Percentiles rank a stretch among this genome's conserved stretches.
phyloP scores from a whole-genome alignment of 2,888 invertebrate genomes.

The Nematopogon swammerdamellus region DNA sequence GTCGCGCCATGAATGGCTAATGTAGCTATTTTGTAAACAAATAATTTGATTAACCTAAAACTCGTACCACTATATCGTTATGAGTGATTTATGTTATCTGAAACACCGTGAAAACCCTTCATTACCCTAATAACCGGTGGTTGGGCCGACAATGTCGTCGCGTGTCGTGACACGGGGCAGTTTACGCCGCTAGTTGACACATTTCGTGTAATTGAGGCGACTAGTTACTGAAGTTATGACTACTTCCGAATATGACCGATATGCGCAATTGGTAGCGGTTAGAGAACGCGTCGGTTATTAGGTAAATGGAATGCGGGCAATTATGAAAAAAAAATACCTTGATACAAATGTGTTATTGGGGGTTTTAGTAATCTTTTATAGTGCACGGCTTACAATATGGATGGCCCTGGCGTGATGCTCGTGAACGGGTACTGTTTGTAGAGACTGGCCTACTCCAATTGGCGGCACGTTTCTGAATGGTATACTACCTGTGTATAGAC shows the following conservation, averaged over 20 bases:
- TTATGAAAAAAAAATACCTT: too few species aligned
- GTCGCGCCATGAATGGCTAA: too few species aligned
- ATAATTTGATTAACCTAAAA: too few species aligned
- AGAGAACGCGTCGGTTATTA: conserved; percentile 20
- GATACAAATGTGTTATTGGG: too few species aligned
- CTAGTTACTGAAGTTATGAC: conserved; percentile 8
- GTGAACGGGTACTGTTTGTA: too few species aligned
- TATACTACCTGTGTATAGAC: conserved; percentile 9
- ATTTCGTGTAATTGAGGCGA: conserved; percentile 29
- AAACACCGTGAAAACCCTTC: background rate
- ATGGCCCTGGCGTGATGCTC: too few species aligned
- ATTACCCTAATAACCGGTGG: background rate
- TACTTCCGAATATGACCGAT: conserved; percentile 16
- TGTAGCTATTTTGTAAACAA: too few species aligned
- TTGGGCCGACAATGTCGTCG: background rate
- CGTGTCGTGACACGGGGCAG: conserved; percentile 25
- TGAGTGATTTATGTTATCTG: background rate
- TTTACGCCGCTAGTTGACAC: conserved; percentile 33
- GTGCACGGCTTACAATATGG: too few species aligned
- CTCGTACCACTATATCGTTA: background rate
- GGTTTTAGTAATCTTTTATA: too few species aligned
- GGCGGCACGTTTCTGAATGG: too few species aligned
- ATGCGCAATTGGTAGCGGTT: background rate
- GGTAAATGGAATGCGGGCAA: conserved; percentile 24
- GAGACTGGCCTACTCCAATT: too few species aligned